These are phyloP conservation scores for Cochlearius cochlearius DNA, from an alignment of 2,113 vertebrate genomes.

Conservation along the genomic window DNA sequence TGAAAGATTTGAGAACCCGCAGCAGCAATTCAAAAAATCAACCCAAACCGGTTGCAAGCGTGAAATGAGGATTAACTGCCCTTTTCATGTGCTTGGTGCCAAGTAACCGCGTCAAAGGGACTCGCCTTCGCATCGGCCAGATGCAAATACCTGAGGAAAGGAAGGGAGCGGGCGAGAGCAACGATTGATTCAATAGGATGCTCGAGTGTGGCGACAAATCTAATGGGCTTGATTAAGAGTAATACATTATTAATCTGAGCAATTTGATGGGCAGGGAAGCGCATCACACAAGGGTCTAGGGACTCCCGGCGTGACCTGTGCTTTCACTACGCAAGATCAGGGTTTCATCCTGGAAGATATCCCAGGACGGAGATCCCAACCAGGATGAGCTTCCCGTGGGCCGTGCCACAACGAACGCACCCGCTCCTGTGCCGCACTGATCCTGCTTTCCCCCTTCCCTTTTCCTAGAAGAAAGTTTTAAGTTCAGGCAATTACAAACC, in stretches of 20 bases:
- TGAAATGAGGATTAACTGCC: background rate
- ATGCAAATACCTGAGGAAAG: background rate
- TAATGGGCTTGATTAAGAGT: background rate
- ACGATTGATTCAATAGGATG: background rate
- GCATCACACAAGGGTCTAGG: background rate
- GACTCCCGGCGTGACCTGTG: accelerated
- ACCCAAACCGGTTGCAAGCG: accelerated
- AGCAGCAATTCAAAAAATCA: background rate
- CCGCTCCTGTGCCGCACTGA: background rate
- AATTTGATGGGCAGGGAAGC: background rate
- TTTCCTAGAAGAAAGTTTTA: background rate
- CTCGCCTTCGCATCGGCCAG: accelerated
- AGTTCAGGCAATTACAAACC: background rate
- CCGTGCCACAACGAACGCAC: background rate
- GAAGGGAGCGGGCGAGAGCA: background rate
- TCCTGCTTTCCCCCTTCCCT: background rate
- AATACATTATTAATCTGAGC: background rate
- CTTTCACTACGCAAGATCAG: background rate
- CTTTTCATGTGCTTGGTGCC: background rate
- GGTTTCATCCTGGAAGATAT: background rate
- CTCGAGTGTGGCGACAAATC: background rate
- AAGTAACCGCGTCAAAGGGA: background rate
- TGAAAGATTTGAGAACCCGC: background rate
- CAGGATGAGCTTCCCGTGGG: background rate
- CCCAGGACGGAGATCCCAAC: background rate